Base-by-base conservation (phyloP, 2,888 invertebrate species). In the Morpho deidamia region DNA sequence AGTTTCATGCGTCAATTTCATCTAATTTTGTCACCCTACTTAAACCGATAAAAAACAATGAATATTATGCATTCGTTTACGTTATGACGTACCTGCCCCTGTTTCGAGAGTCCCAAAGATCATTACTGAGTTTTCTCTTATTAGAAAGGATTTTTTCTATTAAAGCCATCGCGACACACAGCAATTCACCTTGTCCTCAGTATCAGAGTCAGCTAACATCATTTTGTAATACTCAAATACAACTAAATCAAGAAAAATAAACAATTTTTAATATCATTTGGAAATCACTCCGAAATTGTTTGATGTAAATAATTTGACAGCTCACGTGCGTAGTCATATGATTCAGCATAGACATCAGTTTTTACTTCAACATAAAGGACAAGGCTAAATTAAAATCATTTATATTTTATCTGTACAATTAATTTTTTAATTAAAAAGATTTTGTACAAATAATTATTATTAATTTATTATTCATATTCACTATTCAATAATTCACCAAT, bases 61-160 rank as follows among this genome's bases (percentile, higher is more conserved):
- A 80, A 78, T 79, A 81, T 87, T 78, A 78, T 74, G 23, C 23
- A 23, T 23, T 23, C 23, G 23, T 23, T 23, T 23, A 23, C 63
- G 45, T 56, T 64, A 66, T 71, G 81, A 90, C 84, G 83, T 90
- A 90, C 91, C 91, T 84, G 82, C 76, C 74, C 78, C 78, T 75
- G 79, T 85, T 77, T 78, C 76, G 80, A 76, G 74, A 72, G 76
- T 81, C 81, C 70, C 71, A 73, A 74, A 72, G 70, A 64, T 69
- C 80, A 68, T 79, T 82, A 70, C 83, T 74, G 67, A 87, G 78
- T 81, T 90, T 88, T 88, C 90, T 91, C 82, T 92, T 93, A 79
- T 92, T 88, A 71, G 91, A 89, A 84, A 94, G 93, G 67, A 95
- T 83, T 91, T 93, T 94, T 76, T 94, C 93, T 78, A 95, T 91